Conservation (phyloP, 2,888 invertebrate species). For the Mimumesa dahlbomi region DNA sequence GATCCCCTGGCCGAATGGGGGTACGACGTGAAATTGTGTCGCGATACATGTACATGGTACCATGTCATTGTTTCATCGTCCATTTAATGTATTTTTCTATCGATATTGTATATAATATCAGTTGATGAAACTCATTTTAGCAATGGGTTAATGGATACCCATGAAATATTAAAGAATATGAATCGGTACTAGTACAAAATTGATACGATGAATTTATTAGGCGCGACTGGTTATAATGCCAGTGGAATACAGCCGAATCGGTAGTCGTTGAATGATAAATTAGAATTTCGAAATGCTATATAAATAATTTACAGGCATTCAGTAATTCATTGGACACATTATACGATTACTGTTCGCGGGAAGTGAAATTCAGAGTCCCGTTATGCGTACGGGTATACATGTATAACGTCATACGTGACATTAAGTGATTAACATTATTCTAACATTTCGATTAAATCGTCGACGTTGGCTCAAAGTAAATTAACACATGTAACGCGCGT, state of each 20-base stretch:
- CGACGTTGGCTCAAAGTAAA: too few species aligned
- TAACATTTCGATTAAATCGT: too few species aligned
- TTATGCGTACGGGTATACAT: neutral
- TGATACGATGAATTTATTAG: neutral
- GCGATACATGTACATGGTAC: too few species aligned
- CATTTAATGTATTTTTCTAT: too few species aligned
- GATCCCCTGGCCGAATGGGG: too few species aligned
- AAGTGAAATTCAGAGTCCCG: too few species aligned
- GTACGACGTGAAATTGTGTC: neutral
- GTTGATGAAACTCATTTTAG: too few species aligned
- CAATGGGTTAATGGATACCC: neutral
- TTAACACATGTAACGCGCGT: too few species aligned
- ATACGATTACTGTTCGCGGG: neutral
- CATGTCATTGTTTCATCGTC: too few species aligned
- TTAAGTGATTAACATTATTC: too few species aligned
- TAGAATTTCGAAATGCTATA: neutral
- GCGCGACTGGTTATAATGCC: neutral
- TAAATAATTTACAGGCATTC: neutral
- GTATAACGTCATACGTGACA: too few species aligned
- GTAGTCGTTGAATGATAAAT: neutral
- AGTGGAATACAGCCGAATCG: neutral
- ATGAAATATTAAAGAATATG: neutral
- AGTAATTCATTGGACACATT: neutral
- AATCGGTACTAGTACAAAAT: neutral
- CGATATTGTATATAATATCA: too few species aligned